Evolutionary conservation across 2,113 vertebrate genomes (phyloP).

Genomic region (Saccopteryx bilineata): DNA sequence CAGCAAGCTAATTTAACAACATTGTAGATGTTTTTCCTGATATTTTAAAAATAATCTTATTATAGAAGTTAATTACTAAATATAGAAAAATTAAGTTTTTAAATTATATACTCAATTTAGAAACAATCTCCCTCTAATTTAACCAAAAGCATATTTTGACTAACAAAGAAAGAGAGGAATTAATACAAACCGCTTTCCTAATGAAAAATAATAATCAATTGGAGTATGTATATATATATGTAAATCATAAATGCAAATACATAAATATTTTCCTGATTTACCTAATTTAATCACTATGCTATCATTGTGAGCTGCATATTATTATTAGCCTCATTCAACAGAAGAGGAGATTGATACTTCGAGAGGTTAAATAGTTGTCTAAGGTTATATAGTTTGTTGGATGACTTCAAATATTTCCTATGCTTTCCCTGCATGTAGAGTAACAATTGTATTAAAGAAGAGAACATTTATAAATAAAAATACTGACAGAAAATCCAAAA

Average conservation of each 20-base stretch:
- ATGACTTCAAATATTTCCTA: not conserved
- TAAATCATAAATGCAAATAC: slow-evolving; percentile 18
- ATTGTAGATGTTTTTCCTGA: not conserved
- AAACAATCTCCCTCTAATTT: slow-evolving; percentile 34
- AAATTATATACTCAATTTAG: slow-evolving; percentile 20
- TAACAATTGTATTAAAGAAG: not conserved
- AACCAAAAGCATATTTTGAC: not conserved
- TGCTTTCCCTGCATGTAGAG: not conserved
- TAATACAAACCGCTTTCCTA: slow-evolving; percentile 16
- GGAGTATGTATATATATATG: not conserved
- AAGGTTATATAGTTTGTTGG: too few species aligned
- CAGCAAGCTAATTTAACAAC: not conserved
- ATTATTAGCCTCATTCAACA: slow-evolving; percentile 21
- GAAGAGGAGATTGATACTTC: not conserved
- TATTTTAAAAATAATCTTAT: slow-evolving; percentile 22
- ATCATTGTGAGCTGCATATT: not conserved
- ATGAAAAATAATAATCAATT: not conserved
- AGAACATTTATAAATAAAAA: not conserved
- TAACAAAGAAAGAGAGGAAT: slow-evolving; percentile 17
- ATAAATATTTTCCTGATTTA: slow-evolving; percentile 17
- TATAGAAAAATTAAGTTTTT: slow-evolving; percentile 7
- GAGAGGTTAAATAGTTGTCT: not conserved
- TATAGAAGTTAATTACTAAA: not conserved
- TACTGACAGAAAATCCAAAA: not conserved
- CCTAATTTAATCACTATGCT: slow-evolving; percentile 12